Base-by-base conservation (phyloP, 1,140 invertebrate species). In the Bombus fervidus region DNA sequence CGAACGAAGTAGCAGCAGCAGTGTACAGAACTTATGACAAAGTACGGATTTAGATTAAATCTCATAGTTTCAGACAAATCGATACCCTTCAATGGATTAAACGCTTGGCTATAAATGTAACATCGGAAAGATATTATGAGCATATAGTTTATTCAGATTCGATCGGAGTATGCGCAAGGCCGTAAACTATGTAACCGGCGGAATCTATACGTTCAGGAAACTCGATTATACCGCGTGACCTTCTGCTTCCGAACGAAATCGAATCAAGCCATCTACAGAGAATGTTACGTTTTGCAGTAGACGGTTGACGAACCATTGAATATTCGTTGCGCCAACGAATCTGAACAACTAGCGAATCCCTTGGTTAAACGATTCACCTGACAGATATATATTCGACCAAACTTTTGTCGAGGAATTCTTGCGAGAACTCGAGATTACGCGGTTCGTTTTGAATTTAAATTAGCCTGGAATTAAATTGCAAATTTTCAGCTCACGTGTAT, bases 391-490 rank as follows among this genome's bases (percentile, higher is more conserved):
- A 22, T 43, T 9, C 34, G 31, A 39, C 34, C 62, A 34, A 39
- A 31, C 18, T 81, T 31, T 18, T 13, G 15, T 12, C 39, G 39
- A 12, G 10, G 13, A 28, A 39, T 62, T 28, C 39, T 53, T 28
- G 18, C 34, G 28, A n/a, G n/a, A 31, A 1, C 37, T 18, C 64
- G 64, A 22, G 34, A 68, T 34, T 34, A 2, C 28, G 41, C 15
- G 28, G 31, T 22, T 53, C 31, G 72, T 25, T 66, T 39, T 77
- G 43, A 69, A 83, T 77, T 57, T 64, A 66, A 83, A 77, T 69
- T n/a, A 83, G 81, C 41, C 4, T 5, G n/a, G 53, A 68, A 83
- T 83, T 83, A 83, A 83, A 83, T 83, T 83, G 73, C 73, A 83
- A 77, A 83, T 83, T 68, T 69, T 34, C 22, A 5, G 43, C 31